Conservation (phyloP, 1,140 invertebrate species). For the Pantala flavescens region DNA sequence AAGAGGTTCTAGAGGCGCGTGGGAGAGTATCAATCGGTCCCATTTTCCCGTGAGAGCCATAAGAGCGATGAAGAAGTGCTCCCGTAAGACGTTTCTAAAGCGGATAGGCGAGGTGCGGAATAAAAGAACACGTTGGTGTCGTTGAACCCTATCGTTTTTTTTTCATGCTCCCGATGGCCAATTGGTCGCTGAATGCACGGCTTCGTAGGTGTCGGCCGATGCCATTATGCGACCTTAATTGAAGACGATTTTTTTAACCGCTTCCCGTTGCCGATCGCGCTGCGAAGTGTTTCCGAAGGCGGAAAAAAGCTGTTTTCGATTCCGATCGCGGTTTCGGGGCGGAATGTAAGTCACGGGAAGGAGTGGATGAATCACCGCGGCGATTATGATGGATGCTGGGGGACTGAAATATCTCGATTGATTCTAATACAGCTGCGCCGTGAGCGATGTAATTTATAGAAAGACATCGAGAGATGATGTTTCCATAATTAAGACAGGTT, state of each 20-base stretch:
- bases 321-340: too few relatives aligned
- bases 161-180: neutral
- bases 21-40: neutral
- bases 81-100: neutral
- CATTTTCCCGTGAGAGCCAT: neutral
- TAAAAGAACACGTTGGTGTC: neutral
- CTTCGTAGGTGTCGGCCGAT: neutral
- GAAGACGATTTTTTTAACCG: neutral
- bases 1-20: neutral
- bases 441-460: too few relatives aligned
- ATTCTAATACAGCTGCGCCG: too few relatives aligned
- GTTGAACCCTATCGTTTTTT: neutral
- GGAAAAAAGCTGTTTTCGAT: too few relatives aligned
- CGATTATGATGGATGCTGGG: too few relatives aligned
- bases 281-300: too few relatives aligned
- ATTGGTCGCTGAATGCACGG: neutral
- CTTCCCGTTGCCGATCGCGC: too few relatives aligned
- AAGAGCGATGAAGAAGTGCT: neutral
- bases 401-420: too few relatives aligned
- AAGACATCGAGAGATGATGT: too few relatives aligned
- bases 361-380: too few relatives aligned
- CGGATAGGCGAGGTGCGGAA: neutral
- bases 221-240: constrained; percentile 1
- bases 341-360: too few relatives aligned
- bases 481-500: too few relatives aligned